Evolutionary conservation across 2,888 invertebrate genomes (phyloP).

Genomic region (Formica aserva): DNA sequence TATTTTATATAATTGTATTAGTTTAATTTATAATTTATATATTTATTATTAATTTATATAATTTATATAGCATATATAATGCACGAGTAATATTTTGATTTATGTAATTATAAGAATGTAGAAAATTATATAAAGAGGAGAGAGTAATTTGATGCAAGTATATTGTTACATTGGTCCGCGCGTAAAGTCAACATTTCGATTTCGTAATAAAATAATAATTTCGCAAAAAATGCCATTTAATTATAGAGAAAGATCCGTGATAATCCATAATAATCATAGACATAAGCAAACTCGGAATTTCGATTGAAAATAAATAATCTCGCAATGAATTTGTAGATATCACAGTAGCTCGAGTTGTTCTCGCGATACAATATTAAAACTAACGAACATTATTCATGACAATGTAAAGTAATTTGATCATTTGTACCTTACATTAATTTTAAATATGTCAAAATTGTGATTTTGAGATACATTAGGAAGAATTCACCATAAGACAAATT

Average conservation of each 20-base stretch:
- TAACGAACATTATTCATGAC: neutral
- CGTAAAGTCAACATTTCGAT: neutral
- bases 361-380: neutral
- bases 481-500: neutral
- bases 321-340: neutral
- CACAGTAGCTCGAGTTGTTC: neutral
- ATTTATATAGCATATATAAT: too few species aligned
- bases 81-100: too few species aligned
- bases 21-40: too few species aligned
- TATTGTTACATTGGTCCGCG: neutral
- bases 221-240: neutral
- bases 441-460: neutral
- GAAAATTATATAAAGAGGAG: neutral
- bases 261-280: neutral
- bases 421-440: neutral
- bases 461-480: neutral
- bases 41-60: too few species aligned
- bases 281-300: neutral
- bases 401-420: neutral
- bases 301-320: neutral
- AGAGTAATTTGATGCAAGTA: neutral
- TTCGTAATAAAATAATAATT: neutral
- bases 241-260: neutral
- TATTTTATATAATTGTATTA: neutral
- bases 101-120: neutral